A percentile compares a stretch with the other conserved stretches of the same genome.
phyloP scores from a whole-genome alignment of 2,888 invertebrate species.

The Hofmannophila pseudospretella region DNA sequence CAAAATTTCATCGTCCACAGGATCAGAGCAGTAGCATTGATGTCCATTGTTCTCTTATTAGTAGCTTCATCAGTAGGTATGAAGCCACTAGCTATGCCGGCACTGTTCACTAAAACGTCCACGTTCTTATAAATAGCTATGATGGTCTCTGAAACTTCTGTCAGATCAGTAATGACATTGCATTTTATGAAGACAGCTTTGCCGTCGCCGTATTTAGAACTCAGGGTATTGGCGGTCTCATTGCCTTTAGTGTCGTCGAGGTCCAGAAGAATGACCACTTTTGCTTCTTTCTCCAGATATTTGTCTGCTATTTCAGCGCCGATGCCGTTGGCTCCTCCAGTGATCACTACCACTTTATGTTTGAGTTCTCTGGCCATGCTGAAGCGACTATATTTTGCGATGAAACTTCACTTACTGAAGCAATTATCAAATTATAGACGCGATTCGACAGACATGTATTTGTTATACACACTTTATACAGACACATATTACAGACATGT shows the following conservation, averaged over 20 bases:
- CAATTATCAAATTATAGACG: too few species aligned
- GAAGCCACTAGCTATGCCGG: slow-evolving; percentile 28
- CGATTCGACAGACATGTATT: too few species aligned
- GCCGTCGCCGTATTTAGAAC: slow-evolving; percentile 53
- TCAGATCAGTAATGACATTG: slow-evolving; percentile 62
- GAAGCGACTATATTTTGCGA: too few species aligned
- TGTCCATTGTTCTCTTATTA: slow-evolving; percentile 18
- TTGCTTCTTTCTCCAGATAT: slow-evolving; percentile 53
- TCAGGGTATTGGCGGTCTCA: slow-evolving; percentile 42
- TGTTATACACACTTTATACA: too few species aligned
- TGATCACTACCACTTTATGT: slow-evolving; percentile 41
- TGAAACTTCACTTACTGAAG: too few species aligned
- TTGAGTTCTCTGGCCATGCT: slow-evolving; percentile 6
- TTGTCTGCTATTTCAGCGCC: slow-evolving; percentile 60
- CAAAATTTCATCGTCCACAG: slow-evolving; percentile 59
- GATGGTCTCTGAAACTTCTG: slow-evolving; percentile 36
- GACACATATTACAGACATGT: too few species aligned
- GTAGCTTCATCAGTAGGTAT: slow-evolving; percentile 15
- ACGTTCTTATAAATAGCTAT: slow-evolving; percentile 30
- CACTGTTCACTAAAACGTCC: slow-evolving; percentile 52
- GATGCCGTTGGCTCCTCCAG: slow-evolving; percentile 73
- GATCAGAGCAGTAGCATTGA: slow-evolving; percentile 32
- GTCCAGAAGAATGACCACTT: slow-evolving; percentile 26
- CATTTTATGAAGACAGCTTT: slow-evolving; percentile 58
- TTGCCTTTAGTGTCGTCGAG: slow-evolving; percentile 31